Evolutionary conservation across 2,888 invertebrate species (phyloP).

Genomic region (Thereva unica): DNA sequence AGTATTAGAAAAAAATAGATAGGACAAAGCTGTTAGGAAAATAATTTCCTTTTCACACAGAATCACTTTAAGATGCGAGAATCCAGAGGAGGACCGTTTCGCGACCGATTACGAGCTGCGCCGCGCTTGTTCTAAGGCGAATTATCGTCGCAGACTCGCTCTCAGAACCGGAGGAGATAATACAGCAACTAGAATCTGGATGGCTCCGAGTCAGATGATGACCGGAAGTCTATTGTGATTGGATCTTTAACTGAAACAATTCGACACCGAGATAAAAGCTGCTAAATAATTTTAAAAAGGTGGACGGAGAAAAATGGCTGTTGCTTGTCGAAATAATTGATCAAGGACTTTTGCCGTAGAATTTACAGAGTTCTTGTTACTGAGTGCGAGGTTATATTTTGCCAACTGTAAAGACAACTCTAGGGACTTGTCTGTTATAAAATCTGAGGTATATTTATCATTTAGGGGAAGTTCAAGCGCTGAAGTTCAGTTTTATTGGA

Average conservation of each 20-base stretch:
- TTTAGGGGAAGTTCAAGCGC: too few relatives aligned
- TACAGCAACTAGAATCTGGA: constrained; percentile 5
- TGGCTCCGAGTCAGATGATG: constrained; percentile 9
- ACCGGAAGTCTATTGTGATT: constrained; percentile 29
- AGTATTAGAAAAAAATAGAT: constrained; percentile 5
- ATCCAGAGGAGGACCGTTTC: constrained; percentile 19
- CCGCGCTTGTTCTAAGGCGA: constrained; percentile 30
- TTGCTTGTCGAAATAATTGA: too few relatives aligned
- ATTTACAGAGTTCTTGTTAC: too few relatives aligned
- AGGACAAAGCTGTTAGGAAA: constrained; percentile 7
- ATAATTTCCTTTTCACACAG: not conserved
- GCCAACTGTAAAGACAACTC: too few relatives aligned
- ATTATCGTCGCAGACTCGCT: constrained; percentile 7
- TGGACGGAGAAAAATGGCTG: too few relatives aligned
- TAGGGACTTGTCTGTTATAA: too few relatives aligned
- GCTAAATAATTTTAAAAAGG: not conserved
- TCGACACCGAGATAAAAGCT: constrained; percentile 5
- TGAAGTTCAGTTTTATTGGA: too few relatives aligned
- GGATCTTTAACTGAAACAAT: constrained; percentile 21
- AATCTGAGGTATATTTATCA: too few relatives aligned
- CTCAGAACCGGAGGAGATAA: not conserved
- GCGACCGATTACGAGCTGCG: constrained; percentile 30
- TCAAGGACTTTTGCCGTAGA: too few relatives aligned
- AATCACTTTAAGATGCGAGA: constrained; percentile 24
- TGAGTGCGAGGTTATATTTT: too few relatives aligned